Evolutionary conservation across 2,113 vertebrate genomes (phyloP), one percentile per base, ranked within the genome.

Genomic region (Heterotis niloticus): DNA sequence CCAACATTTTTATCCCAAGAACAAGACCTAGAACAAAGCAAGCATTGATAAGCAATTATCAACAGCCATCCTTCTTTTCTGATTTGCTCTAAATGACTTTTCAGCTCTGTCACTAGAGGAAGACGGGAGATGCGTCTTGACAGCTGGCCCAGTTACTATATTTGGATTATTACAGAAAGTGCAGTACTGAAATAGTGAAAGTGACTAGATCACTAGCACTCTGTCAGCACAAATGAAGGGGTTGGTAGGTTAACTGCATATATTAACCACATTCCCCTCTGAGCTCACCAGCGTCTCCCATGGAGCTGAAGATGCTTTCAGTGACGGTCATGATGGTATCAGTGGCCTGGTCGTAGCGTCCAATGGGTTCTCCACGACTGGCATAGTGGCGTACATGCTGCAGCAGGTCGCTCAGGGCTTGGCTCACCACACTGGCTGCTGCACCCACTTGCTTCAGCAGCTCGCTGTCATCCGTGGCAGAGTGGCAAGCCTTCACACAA

Each of bases 271-370:
- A 14, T 10, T 62, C 14, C 59, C 59, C 59, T 20, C 13, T 3
- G 3, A 62, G 52, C 96, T 96, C 82, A 99, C 98, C 98, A 10
- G 98, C 98, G n/a, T 99, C 97, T 0, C 97, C 98, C 98, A 99
- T 99, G 10, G 98, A 99, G 57, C 96, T 97, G 91, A 99, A 99
- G 93, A 99, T 99, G 87, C 96, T 99, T 84, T 99, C 98, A 0
- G 98, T 99, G 86, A 98, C 98, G 0, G 96, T 99, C 96, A 99
- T 99, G 90, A 99, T 99, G 2, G 98, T 98, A 86, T 99, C 98
- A 0, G 96, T 99, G 83, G 98, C 98, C 90, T 99, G 98, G 92
- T 99, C 98, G 0, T 99, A 99, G 83, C 97, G 96, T 5, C 98
- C 97, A 1, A 98, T 98, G 78, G 98, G 98, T 82, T 99, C 98